Evolutionary conservation across 1,140 invertebrate genomes (phyloP).

Genomic region (Drosophila ohnishii): DNA sequence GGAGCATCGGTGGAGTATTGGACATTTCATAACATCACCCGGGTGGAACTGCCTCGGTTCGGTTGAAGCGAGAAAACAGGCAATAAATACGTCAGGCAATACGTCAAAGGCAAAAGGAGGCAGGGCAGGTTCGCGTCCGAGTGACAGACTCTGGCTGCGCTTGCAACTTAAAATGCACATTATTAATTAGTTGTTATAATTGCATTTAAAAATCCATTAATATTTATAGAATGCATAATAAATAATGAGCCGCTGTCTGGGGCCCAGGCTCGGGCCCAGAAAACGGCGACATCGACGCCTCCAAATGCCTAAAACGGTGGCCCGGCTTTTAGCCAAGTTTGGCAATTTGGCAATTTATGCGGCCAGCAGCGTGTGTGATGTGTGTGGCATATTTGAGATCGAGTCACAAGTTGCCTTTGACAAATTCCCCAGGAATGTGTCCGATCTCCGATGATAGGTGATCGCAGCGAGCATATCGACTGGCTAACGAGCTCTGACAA

Average conservation of each 20-base stretch:
- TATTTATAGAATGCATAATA: slow-evolving; percentile 83
- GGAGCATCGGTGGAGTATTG: background rate
- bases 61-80: slow-evolving; percentile 76
- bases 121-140: slow-evolving; percentile 6
- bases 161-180: slow-evolving; percentile 80
- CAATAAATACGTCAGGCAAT: slow-evolving; percentile 82
- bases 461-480: slow-evolving; percentile 42
- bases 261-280: background rate
- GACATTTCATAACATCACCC: slow-evolving; percentile 14
- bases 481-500: slow-evolving; percentile 6
- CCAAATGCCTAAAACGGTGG: slow-evolving; percentile 69
- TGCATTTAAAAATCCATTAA: slow-evolving; percentile 83
- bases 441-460: slow-evolving; percentile 21
- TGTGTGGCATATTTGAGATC: slow-evolving; percentile 75
- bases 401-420: slow-evolving; percentile 67
- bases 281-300: slow-evolving; percentile 67
- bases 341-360: slow-evolving; percentile 81
- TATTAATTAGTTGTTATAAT: slow-evolving; percentile 83
- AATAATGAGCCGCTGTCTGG: slow-evolving; percentile 70
- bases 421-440: slow-evolving; percentile 72
- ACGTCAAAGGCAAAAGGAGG: slow-evolving; percentile 61
- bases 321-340: slow-evolving; percentile 54
- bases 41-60: slow-evolving; percentile 3
- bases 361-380: slow-evolving; percentile 34
- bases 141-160: slow-evolving; percentile 36